A percentile compares a stretch with the other conserved stretches of the same genome.
These are phyloP conservation scores for Rhogogaster chlorosoma DNA, from an alignment of 2,888 invertebrate species.

Conservation along the genomic window DNA sequence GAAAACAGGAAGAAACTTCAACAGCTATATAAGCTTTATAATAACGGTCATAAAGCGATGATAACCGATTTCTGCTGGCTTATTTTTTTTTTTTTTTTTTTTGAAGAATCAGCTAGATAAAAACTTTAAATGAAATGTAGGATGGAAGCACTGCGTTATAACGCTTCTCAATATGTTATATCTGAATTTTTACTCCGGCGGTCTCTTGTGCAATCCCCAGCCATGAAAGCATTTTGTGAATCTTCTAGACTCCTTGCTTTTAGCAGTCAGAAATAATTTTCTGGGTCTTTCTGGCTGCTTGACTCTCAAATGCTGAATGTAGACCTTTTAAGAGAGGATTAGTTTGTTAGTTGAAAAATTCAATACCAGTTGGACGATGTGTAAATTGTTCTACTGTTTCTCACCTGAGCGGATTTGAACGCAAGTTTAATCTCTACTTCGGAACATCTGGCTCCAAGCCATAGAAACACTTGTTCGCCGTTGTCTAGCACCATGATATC, in stretches of 20 bases:
- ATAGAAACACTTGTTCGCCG: constrained; percentile 98
- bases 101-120: constrained; percentile 42
- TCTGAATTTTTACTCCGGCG: constrained; percentile 82
- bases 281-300: constrained; percentile 95
- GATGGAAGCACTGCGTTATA: constrained; percentile 34
- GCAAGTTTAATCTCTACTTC: constrained; percentile 99
- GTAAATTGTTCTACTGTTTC: constrained; percentile 47
- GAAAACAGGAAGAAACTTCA: not conserved
- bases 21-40: constrained; percentile 1
- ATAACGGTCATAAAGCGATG: not conserved
- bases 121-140: constrained; percentile 39
- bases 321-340: constrained; percentile 84
- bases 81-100: constrained; percentile 41
- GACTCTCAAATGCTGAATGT: constrained; percentile 97
- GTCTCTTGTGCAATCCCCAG: constrained; percentile 94
- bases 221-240: constrained; percentile 99
- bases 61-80: not conserved
- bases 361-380: not conserved
- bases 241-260: constrained; percentile 96
- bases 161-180: constrained; percentile 14
- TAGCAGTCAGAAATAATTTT: constrained; percentile 96
- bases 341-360: constrained; percentile 50
- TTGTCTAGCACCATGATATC: constrained; percentile 99
- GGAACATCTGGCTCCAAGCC: constrained; percentile 97
- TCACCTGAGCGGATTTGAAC: constrained; percentile 98